Evolutionary conservation across 2,113 vertebrate species (phyloP), one percentile per base, ranked within the genome.

Genomic region (Vimba vimba): DNA sequence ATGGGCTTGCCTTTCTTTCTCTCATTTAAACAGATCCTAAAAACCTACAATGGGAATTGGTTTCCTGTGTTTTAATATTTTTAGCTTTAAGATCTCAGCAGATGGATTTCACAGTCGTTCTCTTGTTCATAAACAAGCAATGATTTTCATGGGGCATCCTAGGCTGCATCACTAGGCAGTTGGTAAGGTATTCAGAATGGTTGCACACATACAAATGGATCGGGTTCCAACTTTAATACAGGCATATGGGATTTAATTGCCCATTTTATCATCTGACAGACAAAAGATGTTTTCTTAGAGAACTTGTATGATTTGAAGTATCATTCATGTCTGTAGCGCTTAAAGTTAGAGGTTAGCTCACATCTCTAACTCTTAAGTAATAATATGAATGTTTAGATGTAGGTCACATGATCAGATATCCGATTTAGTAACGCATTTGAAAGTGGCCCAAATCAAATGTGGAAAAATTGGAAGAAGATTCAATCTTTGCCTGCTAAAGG

Each of bases 61-160:
- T 79, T 84, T 84, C 74, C 75, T n/a, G 47, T 71, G 82, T 21
- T 21, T 4, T 27, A 21, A 33, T 68, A 71, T 77, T 87, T 62
- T 55, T 79, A 64, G 82, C 60, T 39, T 60, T 57, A 13, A 21
- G 47, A 71, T 59, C 39, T 47, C 60, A 83, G 25, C 74, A 68
- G 62, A 59, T 55, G 71, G 62, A 79, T 84, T 83, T 79, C 76
- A 57, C 76, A 60, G 64, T 55, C 33, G 11, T 36, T 78, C 25
- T 52, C 76, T 64, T 10, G 11, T 74, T 30, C 33, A 13, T 59
- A 27, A 73, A 15, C 10, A 8, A 52, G 60, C 52, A 64, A 7
- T 74, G 25, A n/a, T n/a, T 66, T 59, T 66, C 75, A 36, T 52
- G 52, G 60, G 62, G 64, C 62, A 69, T 66, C 25, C n/a, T 50